Conservation (phyloP, 1,140 invertebrate genomes). For the Bombus terrestris region DNA sequence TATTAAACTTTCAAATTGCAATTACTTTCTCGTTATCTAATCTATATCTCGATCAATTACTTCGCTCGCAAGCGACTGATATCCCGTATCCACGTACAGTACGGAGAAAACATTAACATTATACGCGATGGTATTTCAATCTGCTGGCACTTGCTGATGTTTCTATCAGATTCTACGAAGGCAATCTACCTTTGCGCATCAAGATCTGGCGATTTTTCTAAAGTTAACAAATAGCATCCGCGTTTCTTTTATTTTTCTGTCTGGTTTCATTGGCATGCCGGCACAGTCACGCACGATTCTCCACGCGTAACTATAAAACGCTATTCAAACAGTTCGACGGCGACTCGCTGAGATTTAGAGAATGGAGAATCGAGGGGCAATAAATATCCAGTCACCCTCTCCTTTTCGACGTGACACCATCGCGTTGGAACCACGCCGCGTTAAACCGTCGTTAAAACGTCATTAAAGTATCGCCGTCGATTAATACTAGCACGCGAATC, state of each 20-base stretch:
- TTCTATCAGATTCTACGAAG: slow-evolving; percentile 5
- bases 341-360: slow-evolving; percentile 33
- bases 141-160: background rate
- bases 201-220: background rate
- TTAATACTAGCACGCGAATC: slow-evolving; percentile 62
- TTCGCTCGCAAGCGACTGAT: background rate
- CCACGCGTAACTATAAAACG: slow-evolving; percentile 16
- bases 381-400: slow-evolving; percentile 38
- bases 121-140: background rate
- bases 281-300: background rate
- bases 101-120: slow-evolving; percentile 1
- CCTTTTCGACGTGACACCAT: background rate
- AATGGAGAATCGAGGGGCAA: slow-evolving; percentile 24
- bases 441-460: slow-evolving; percentile 65
- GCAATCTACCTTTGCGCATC: background rate
- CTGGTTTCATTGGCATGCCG: background rate
- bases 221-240: background rate
- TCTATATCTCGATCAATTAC: background rate
- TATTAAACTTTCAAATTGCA: background rate
- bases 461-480: slow-evolving; percentile 41
- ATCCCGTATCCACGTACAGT: too few relatives aligned
- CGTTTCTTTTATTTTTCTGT: background rate
- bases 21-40: background rate
- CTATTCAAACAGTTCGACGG: slow-evolving; percentile 30
- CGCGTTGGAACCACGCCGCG: slow-evolving; percentile 34